phyloP scores from a whole-genome alignment of 2,113 vertebrate genomes.

The Terrapene triunguis region DNA sequence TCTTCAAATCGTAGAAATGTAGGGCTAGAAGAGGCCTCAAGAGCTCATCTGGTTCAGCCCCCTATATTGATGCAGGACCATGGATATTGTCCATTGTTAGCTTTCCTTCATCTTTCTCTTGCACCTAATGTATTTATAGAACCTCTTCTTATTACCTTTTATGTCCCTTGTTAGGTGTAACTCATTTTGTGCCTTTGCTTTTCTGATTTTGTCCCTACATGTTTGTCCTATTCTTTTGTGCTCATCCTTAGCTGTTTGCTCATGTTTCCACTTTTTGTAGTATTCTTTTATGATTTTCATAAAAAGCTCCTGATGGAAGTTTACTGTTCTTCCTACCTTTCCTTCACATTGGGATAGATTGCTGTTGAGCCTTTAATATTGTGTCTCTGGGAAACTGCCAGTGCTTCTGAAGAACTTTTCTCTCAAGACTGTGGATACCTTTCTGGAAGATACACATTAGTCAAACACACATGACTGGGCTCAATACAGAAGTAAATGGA shows the following conservation, averaged over 20 bases:
- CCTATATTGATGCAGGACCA: neutral
- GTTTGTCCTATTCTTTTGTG: too few relatives aligned
- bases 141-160: too few relatives aligned
- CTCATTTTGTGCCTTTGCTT: too few relatives aligned
- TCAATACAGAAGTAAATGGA: neutral
- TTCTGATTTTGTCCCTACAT: too few relatives aligned
- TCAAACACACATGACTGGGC: neutral
- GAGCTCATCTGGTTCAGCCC: too few relatives aligned
- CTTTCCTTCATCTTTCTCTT: neutral
- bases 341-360: neutral
- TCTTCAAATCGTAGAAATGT: too few relatives aligned
- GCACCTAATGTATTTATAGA: neutral
- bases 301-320: neutral
- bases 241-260: too few relatives aligned
- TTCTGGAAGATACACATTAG: neutral
- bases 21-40: too few relatives aligned
- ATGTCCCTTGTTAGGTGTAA: too few relatives aligned
- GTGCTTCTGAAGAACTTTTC: neutral
- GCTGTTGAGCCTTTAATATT: neutral
- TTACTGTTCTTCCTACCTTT: neutral
- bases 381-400: neutral
- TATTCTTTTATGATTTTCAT: too few relatives aligned
- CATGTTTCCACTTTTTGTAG: too few relatives aligned
- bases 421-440: neutral
- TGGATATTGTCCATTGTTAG: neutral